Percentiles rank a stretch among this genome's conserved stretches.
Conservation (phyloP, 1,140 invertebrate genomes). For the Solenopsis invicta region DNA sequence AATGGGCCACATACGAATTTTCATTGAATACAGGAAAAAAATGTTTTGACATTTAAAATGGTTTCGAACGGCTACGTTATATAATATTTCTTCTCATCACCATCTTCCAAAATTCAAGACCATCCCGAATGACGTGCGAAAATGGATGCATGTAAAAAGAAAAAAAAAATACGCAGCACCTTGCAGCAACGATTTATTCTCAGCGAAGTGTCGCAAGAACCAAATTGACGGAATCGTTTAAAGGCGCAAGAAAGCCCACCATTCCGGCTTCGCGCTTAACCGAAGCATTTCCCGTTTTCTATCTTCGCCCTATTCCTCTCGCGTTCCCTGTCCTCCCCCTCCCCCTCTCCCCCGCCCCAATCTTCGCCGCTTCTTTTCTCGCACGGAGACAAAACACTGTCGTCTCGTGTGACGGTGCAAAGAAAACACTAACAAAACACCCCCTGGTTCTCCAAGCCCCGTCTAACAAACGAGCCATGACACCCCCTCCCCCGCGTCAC, state of each 20-base stretch:
- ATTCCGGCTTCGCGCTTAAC: constrained; percentile 65
- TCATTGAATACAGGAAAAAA: not conserved
- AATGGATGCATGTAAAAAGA: constrained; percentile 34
- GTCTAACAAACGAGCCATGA: constrained; percentile 84
- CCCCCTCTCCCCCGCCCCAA: not conserved
- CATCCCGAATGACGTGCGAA: constrained; percentile 17
- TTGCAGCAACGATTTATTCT: constrained; percentile 65
- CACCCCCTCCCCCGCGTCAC: constrained; percentile 71
- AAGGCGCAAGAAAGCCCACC: constrained; percentile 57
- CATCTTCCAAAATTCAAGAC: constrained; percentile 12
- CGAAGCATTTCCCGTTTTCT: constrained; percentile 66
- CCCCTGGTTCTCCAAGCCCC: constrained; percentile 70
- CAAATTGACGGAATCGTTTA: constrained; percentile 70
- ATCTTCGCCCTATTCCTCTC: constrained; percentile 49
- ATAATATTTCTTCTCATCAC: not conserved
- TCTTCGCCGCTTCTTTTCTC: constrained; percentile 52
- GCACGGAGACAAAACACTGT: constrained; percentile 69
- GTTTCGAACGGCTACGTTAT: not conserved
- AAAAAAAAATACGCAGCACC: constrained; percentile 22
- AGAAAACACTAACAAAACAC: constrained; percentile 81
- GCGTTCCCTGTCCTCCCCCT: not conserved
- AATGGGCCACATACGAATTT: not conserved
- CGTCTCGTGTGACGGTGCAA: constrained; percentile 75
- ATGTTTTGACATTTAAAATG: not conserved
- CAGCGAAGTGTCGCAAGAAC: constrained; percentile 55